Base-by-base conservation (phyloP, 2,888 invertebrate genomes). In the Ptycholaimellus sp. region DNA sequence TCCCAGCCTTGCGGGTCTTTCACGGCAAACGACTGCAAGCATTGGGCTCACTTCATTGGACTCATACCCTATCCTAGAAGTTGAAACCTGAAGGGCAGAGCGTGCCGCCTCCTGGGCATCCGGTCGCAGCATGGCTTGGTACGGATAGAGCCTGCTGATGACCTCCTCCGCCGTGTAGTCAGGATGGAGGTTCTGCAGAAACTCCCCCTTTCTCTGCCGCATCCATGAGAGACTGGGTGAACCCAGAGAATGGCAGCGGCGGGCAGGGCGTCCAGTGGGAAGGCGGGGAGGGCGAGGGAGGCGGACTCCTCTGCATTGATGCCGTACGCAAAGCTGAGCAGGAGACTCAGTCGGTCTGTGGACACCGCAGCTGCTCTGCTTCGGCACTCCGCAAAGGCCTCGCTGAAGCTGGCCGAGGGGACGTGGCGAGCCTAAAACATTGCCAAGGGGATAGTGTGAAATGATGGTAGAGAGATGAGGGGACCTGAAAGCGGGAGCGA, bases 401-500 rank as follows among this genome's bases (percentile, higher is more conserved):
- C 9, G 27, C n/a, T n/a, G 27, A 11, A 27, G 9, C 11, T 9
- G n/a, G 11, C 9, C 9, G n/a, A 27, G 27, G 9, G n/a, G 11
- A 11, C 9, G 9, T 9, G n/a, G 27, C 9, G 27, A 11, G n/a
- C 27, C 27, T n/a, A 27, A 19, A 13, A 36, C 25, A 23, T 30
- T 31, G 25, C 17, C 19, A 14, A 36, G 16, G 18, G n/a, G n/a
- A 23, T 9, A 23, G 25, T 23, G 25, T 23, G 7, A 13, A 23
- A 13, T 13, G 6, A 23, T 23, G 25, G 25, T 23, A 23, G 13
- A 23, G 13, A 13, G 13, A n/a, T n/a, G n/a, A n/a, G n/a, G n/a
- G 68, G 0, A 82, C 83, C 61, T 93, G 93, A 59, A 93, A 93
- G 40, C 93, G 67, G 0, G 87, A 87, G 37, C 90, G 65, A 13